Evolutionary conservation across 1,140 invertebrate species (phyloP), one percentile per base, ranked within the genome.

Genomic region (Eriocheir sinensis): DNA sequence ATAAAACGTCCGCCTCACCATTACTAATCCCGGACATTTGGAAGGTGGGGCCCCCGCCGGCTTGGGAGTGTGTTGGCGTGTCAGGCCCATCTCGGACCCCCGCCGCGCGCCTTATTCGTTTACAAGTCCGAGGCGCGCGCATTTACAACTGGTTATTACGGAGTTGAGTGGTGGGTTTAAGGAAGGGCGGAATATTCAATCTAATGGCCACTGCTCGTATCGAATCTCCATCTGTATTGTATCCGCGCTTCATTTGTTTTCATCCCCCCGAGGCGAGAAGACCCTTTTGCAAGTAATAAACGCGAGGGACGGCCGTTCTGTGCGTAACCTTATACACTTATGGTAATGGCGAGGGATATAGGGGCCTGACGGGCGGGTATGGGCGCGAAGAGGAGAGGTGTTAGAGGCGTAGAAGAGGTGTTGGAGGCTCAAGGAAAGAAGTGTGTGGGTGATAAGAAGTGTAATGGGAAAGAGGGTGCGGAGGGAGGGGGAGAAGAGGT

Each of bases 81-180:
- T 91, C 89, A 94, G 93, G 48, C 93, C 80, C 89, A 81, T 89
- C 60, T 44, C 41, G 44, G 72, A 72, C 93, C 93, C 93, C 93
- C 41, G 60, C 44, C 17, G 93, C 93, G 93, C 36, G 6, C 89
- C 88, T 94, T 81, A 94, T 94, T 94, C 89, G 93, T 94, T 94
- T 94, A 94, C 93, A 94, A 91, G 93, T 94, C 48, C 93, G 93
- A 94, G 93, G 93, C 89, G 93, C 40, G 93, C 93, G 79, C 93
- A 91, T 91, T 94, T 94, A 94, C 93, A 94, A 94, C 89, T 79
- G 89, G 93, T 91, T 94, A 94, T 94, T 94, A 94, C 80, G 86
- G 93, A 41, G 12, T 79, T 91, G 93, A 94, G 93, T 79, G 83
- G 60, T 80, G n/a, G 93, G 86, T 89, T 83, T 94, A 83, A 81